Evolutionary conservation across 2,797 vertebrate genomes (phyloP).

Genomic region (Sebastes oblongus): DNA sequence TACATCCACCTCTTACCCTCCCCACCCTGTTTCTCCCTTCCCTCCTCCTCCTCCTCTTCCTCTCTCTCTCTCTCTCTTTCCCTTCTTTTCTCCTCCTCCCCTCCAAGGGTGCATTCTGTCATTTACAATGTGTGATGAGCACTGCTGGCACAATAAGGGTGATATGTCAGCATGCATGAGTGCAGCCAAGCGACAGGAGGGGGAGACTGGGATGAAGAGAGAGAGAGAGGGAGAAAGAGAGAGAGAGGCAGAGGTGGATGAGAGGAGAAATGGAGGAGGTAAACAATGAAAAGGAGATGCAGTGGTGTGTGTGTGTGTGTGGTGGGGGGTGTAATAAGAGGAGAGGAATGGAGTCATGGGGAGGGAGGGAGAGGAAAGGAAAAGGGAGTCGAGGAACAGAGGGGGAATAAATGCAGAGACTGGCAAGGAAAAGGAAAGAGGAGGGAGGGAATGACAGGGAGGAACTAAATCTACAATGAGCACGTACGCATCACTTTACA

Average conservation of each 20-base stretch:
- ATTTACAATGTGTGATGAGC: slow-evolving; percentile 8
- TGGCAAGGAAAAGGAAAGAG: not conserved
- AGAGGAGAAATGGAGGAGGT: slow-evolving; percentile 9
- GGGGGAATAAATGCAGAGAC: not conserved
- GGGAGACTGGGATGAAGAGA: not conserved
- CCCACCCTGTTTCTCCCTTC: no score
- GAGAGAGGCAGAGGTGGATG: not conserved
- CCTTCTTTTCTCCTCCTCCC: not conserved
- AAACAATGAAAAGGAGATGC: slow-evolving; percentile 19
- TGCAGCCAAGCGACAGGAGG: slow-evolving; percentile 4
- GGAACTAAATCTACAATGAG: not conserved
- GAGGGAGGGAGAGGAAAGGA: not conserved
- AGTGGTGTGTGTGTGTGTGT: not conserved
- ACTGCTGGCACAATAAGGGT: slow-evolving; percentile 26
- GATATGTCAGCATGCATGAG: slow-evolving; percentile 37
- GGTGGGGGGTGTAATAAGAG: not conserved
- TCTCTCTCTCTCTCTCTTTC: not conserved
- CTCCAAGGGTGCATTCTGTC: not conserved
- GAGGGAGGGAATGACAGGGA: not conserved
- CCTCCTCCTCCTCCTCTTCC: not conserved
- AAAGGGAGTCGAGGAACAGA: not conserved
- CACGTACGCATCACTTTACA: not conserved
- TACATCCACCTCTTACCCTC: not conserved
- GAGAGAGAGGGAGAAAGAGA: not conserved
- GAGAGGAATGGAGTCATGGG: not conserved